Evolutionary conservation across 2,888 invertebrate species (phyloP).

Genomic region (Drosophila austrosaltans): DNA sequence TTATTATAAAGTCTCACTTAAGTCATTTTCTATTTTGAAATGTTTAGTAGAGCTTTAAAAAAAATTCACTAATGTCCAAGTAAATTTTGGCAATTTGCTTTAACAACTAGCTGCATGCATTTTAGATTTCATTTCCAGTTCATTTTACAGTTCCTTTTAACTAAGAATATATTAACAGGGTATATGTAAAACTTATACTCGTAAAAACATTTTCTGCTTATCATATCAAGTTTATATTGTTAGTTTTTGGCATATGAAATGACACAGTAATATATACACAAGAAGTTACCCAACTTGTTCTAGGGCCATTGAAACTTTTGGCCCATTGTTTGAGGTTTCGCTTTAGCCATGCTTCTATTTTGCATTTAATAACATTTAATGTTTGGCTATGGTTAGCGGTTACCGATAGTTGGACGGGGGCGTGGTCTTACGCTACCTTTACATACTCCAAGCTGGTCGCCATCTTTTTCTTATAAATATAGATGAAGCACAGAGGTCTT

Average conservation of each 20-base stretch:
- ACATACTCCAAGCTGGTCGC: neutral
- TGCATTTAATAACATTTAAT: conserved; percentile 76
- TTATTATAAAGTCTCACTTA: too few species aligned
- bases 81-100: too few species aligned
- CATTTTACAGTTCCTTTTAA: neutral
- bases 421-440: conserved; percentile 8
- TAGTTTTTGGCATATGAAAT: conserved; percentile 4
- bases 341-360: conserved; percentile 39
- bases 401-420: conserved; percentile 50
- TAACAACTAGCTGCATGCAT: too few species aligned
- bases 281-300: conserved; percentile 41
- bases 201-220: neutral
- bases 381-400: conserved; percentile 61
- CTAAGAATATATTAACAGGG: neutral
- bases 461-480: conserved; percentile 63
- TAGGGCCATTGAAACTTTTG: conserved; percentile 60
- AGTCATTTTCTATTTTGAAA: too few species aligned
- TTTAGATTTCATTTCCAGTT: too few species aligned
- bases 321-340: conserved; percentile 52
- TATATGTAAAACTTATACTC: neutral
- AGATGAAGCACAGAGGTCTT: conserved; percentile 61
- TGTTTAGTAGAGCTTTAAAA: too few species aligned
- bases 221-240: conserved; percentile 11
- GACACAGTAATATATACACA: conserved; percentile 7
- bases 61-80: too few species aligned